Evolutionary conservation across 1,140 invertebrate genomes (phyloP), one percentile per base, ranked within the genome.

Genomic region (Batillaria attramentaria): DNA sequence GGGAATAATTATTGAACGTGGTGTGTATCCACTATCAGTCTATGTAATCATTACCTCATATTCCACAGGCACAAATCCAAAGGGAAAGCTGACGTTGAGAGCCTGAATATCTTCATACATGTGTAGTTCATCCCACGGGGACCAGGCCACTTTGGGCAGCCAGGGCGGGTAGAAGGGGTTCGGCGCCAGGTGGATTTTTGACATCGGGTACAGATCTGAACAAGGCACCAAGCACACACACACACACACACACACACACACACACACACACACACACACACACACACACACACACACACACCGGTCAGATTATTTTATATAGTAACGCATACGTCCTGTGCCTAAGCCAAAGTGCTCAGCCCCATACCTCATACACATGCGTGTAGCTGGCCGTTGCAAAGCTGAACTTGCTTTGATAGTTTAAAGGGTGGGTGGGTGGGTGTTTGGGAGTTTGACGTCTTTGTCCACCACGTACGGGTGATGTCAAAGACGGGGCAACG

Each of bases 31-130:
- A n/a, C 46, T 13, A 50, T 50, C 24, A 50, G 24, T 24, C 46
- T 50, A 50, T 50, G 10, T 24, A 50, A 50, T 50, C 10, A 10
- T 10, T 13, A 77, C 62, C 16, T 70, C 41, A 31, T 81, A 66
- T 20, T 81, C 69, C 3, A 77, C 77, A 24, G 81, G 69, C 31
- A 80, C 76, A 28, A 77, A 73, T 31, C 81, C 79, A 28, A 79
- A 77, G 10, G 65, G 68, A 28, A 65, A 50, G 93, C 42, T 42
- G 28, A 66, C 73, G 16, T 80, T 76, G n/a, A 80, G 50, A 16
- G n/a, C 54, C 5, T 20, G 13, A 35, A 80, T 77, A 50, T 80
- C 79, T 10, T 76, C 46, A 43, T 76, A 80, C 0, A n/a, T 41
- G 31, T 73, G 69, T 10, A 80, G 73, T 28, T 76, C 79, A 3